Evolutionary conservation across 1,140 invertebrate genomes (phyloP), one percentile per base, ranked within the genome.

Genomic region (Riptortus pedestris): DNA sequence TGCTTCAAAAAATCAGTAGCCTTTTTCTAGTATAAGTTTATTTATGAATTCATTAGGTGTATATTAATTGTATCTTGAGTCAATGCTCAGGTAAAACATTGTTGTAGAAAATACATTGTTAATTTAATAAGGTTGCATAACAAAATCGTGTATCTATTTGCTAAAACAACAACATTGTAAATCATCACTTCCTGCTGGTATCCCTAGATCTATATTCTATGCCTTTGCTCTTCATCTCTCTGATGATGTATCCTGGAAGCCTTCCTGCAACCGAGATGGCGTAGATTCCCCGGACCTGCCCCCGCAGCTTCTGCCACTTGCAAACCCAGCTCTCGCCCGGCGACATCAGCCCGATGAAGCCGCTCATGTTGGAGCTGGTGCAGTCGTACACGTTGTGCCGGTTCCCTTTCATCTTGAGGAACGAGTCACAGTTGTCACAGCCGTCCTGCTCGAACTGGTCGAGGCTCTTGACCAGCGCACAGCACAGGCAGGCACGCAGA

Each of bases 351-450:
- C 20, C 51, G 51, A 55, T 55, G 51, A 55, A 12, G 0, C 51
- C 51, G 20, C 26, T 24, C 20, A 55, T 24, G 51, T 26, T 55
- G 51, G 51, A 55, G 14, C 51, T 55, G 51, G 51, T 55, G 14
- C 51, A 55, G 22, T 55, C 51, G 4, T 24, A 24, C 20, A 55
- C 51, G 14, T 22, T 26, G 4, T 24, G 18, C 51, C 24, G 22
- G 51, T 26, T 55, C 20, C 24, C 24, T 24, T 26, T 55, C 18
- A 55, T 18, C 4, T 55, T 18, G 51, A 55, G 51, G 20, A 22
- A 55, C 51, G 22, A 14, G 18, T 55, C 51, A 24, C 51, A 55
- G 51, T 55, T 55, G 22, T 55, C 51, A 12, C 51, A 55, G 22
- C 51, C 51, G 18, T 55, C 51, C 18, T 22, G 24, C 22, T 55